Conservation (phyloP, 2,888 invertebrate genomes). For the Ochropleura plecta region DNA sequence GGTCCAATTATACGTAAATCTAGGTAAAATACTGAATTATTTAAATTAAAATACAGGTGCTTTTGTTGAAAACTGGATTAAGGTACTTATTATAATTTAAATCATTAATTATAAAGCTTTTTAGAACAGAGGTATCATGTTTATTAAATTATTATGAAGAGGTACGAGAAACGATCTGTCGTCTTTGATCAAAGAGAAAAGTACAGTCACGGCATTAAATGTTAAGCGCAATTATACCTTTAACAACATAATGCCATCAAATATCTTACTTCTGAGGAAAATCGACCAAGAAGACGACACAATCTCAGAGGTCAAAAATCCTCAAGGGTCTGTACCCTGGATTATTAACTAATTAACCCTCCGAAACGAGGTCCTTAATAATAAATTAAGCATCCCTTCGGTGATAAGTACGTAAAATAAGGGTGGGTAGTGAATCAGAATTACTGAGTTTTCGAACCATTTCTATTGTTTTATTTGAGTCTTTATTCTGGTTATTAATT, state of each 20-base stretch:
- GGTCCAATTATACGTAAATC: background rate
- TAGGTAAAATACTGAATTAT: background rate
- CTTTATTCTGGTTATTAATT: background rate
- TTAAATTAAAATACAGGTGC: background rate
- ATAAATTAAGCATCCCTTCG: conserved; percentile 68
- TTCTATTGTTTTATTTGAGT: conserved; percentile 10
- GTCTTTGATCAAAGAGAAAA: conserved; percentile 10
- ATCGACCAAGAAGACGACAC: conserved; percentile 6
- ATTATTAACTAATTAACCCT: conserved; percentile 74
- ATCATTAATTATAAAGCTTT: background rate
- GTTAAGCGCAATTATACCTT: background rate
- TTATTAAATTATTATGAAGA: background rate
- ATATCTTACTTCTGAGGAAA: background rate
- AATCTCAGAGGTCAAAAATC: conserved; percentile 54
- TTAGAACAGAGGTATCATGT: background rate
- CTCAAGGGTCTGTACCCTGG: conserved; percentile 39
- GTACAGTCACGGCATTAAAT: background rate
- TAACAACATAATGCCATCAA: background rate
- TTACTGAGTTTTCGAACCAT: background rate
- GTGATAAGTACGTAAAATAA: conserved; percentile 41
- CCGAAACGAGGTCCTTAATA: conserved; percentile 68
- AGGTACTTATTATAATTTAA: background rate
- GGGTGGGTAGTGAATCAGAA: conserved; percentile 5
- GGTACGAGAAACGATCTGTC: background rate
- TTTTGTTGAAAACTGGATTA: background rate